A percentile compares a stretch with the other conserved stretches of the same genome.
Conservation (phyloP, 2,888 invertebrate species). For the Euplagia quadripunctaria region DNA sequence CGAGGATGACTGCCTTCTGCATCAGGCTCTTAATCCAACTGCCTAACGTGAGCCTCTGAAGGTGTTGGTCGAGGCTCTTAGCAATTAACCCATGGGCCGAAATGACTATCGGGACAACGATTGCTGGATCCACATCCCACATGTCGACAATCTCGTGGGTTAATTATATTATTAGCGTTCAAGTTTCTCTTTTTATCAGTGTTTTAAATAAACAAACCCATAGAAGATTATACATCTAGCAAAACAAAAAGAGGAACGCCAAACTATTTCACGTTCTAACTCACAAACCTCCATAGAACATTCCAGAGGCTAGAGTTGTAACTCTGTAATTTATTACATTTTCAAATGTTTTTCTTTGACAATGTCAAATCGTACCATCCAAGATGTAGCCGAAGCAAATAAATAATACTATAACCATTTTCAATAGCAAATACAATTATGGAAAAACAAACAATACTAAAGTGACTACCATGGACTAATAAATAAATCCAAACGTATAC, state of each 20-base stretch:
- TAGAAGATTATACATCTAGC: not conserved
- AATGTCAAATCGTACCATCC: not conserved
- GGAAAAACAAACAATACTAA: not conserved
- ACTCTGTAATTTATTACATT: not conserved
- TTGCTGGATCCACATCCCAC: too few relatives aligned
- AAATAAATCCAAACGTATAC: not conserved
- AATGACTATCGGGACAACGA: too few relatives aligned
- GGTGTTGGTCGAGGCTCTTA: too few relatives aligned
- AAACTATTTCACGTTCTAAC: not conserved
- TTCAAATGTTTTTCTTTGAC: conserved; percentile 14
- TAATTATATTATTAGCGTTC: too few relatives aligned
- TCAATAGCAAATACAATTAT: conserved; percentile 6
- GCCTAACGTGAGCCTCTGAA: too few relatives aligned
- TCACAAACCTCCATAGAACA: not conserved
- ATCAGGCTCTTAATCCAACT: too few relatives aligned
- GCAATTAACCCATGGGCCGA: too few relatives aligned
- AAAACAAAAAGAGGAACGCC: not conserved
- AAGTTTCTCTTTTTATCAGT: too few relatives aligned
- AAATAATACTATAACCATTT: conserved; percentile 6
- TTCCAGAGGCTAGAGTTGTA: not conserved
- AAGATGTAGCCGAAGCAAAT: conserved; percentile 19
- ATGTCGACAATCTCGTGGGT: too few relatives aligned
- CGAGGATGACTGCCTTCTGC: too few relatives aligned
- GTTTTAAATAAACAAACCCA: too few relatives aligned
- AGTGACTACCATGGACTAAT: not conserved